phyloP scores from a whole-genome alignment of 2,113 vertebrate genomes.

The Proteles cristata region DNA sequence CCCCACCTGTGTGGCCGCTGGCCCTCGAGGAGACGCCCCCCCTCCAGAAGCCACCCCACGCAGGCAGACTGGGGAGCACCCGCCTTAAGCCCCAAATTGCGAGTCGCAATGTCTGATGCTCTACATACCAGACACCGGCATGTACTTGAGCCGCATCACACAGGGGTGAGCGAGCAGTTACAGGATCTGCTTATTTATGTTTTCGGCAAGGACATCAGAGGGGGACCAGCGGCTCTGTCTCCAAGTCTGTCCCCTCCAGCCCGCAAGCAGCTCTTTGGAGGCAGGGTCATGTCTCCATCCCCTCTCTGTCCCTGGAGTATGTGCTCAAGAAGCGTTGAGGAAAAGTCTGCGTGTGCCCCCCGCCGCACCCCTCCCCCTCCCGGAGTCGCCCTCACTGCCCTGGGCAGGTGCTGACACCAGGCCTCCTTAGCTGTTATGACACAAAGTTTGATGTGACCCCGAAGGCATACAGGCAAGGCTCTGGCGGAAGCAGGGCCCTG shows the following conservation, averaged over 20 bases:
- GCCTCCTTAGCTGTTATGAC: background rate
- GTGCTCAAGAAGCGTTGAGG: background rate
- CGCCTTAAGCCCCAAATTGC: fast-evolving
- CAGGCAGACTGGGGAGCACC: fast-evolving
- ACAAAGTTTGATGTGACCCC: background rate
- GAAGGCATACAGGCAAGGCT: background rate
- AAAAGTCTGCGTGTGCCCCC: background rate
- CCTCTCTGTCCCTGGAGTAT: background rate
- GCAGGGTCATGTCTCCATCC: fast-evolving
- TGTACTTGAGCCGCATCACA: background rate
- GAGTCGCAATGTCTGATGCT: fast-evolving
- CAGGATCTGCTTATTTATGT: fast-evolving
- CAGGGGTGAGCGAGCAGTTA: fast-evolving
- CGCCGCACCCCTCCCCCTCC: fast-evolving
- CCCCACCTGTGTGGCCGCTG: background rate
- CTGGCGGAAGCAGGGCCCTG: background rate
- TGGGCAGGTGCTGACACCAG: fast-evolving
- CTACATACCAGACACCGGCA: fast-evolving
- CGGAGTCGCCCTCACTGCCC: background rate
- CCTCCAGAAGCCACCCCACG: fast-evolving
- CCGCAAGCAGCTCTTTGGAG: background rate
- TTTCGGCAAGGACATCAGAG: background rate
- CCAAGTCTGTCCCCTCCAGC: background rate
- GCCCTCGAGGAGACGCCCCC: background rate
- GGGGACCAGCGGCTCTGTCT: background rate